These are phyloP conservation scores for Rhadina sibilatrix DNA, from an alignment of 2,113 vertebrate genomes.

Conservation along the genomic window DNA sequence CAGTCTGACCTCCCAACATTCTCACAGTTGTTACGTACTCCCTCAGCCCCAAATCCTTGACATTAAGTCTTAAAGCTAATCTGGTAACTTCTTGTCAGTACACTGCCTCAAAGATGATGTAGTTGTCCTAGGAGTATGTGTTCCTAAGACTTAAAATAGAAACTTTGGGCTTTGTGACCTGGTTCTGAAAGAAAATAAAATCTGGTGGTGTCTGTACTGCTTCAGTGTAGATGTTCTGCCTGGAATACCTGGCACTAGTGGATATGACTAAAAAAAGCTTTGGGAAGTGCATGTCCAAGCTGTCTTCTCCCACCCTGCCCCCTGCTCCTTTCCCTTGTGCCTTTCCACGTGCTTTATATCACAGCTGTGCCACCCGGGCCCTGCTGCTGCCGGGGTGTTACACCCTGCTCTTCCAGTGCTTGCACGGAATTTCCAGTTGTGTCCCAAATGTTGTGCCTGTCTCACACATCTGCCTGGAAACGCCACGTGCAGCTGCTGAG, in stretches of 20 bases:
- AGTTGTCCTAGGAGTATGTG: neutral
- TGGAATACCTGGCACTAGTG: neutral
- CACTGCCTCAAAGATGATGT: neutral
- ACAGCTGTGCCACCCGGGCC: accelerated
- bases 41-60: neutral
- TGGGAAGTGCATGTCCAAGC: neutral
- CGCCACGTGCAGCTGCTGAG: neutral
- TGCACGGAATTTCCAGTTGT: neutral
- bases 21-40: accelerated
- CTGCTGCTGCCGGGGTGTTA: accelerated
- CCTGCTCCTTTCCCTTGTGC: neutral
- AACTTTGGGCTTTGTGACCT: neutral
- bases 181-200: neutral
- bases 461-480: neutral
- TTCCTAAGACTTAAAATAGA: neutral
- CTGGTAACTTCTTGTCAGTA: neutral
- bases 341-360: neutral
- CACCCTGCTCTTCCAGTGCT: accelerated
- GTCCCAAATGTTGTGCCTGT: neutral
- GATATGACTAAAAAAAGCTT: neutral
- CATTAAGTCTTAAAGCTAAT: neutral
- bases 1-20: neutral
- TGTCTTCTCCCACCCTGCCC: neutral
- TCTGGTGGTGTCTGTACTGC: neutral
- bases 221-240: neutral